phyloP scores from a whole-genome alignment of 1,140 invertebrate species.

The Thaumatotibia leucotreta region DNA sequence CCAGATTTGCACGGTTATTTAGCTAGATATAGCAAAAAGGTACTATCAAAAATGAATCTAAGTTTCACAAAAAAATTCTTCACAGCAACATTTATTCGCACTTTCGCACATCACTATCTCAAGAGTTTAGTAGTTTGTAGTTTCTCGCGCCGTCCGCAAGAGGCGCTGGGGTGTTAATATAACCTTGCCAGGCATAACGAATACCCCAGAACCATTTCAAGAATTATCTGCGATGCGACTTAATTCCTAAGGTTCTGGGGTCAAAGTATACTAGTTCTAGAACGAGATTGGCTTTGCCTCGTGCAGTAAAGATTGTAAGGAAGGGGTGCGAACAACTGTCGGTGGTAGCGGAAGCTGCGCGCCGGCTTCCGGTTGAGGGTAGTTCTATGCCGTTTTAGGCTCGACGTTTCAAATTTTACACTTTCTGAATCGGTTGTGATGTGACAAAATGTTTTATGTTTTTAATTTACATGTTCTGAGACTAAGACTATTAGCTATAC shows the following conservation, averaged over 20 bases:
- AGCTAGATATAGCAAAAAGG: no score
- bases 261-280: neutral
- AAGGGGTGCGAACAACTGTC: slow-evolving; percentile 58
- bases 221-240: neutral
- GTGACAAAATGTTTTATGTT: neutral
- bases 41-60: no score
- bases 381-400: slow-evolving; percentile 46
- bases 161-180: slow-evolving; percentile 37
- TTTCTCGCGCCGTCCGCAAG: slow-evolving; percentile 48
- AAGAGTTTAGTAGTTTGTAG: slow-evolving; percentile 23
- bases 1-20: no score
- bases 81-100: neutral
- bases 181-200: neutral
- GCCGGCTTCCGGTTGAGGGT: slow-evolving; percentile 56
- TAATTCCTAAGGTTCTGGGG: neutral
- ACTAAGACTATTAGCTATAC: neutral
- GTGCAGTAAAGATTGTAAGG: neutral
- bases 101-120: neutral
- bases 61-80: no score
- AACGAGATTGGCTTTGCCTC: neutral
- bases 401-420: slow-evolving; percentile 28
- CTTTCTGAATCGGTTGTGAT: neutral
- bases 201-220: neutral
- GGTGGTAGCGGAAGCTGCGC: slow-evolving; percentile 53
- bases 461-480: neutral